Evolutionary conservation across 2,888 invertebrate genomes (phyloP), one percentile per base, ranked within the genome.

Genomic region (Yponomeuta cagnagella): DNA sequence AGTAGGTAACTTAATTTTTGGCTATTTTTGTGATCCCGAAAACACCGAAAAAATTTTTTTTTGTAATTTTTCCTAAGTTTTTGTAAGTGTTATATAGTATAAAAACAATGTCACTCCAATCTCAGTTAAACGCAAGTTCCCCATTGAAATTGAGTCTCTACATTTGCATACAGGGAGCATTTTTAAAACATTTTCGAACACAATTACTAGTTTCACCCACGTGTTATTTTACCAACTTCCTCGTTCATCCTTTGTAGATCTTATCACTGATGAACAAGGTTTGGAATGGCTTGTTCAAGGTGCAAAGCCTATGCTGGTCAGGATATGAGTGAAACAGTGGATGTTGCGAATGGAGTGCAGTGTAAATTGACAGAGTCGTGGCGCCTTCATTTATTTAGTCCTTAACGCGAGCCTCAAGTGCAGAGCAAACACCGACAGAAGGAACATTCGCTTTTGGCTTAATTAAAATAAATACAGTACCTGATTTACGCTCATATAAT

Each of bases 291-390:
- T 68, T 30, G 23, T 58, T 4, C 15, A 31, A 6, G 33, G 31
- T 3, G 65, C 12, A 5, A 15, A 10, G 33, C 5, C 31, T 30
- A 65, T 12, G 33, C 12, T 68, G 68, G 68, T 52, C 48, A 68
- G 68, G 68, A 31, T 52, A 52, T 30, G 52, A 68, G 52, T 52
- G 68, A 86, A 87, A 88, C 82, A 87, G 88, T 84, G 82, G 88
- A 84, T 88, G 90, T 89, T 80, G 85, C 88, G 74, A 81, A 78
- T 84, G 79, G 82, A 90, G 90, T 86, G 91, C 86, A 86, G 85
- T 87, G 91, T 86, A 88, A 89, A 91, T 90, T 91, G 89, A 87
- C 86, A 79, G 84, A 79, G 83, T 85, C 83, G 83, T 83, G 87
- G 78, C 76, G 76, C 84, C 82, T 82, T 82, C 84, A 82, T 85